phyloP scores from a whole-genome alignment of 2,888 invertebrate genomes.

The Pyrochroa serraticornis region DNA sequence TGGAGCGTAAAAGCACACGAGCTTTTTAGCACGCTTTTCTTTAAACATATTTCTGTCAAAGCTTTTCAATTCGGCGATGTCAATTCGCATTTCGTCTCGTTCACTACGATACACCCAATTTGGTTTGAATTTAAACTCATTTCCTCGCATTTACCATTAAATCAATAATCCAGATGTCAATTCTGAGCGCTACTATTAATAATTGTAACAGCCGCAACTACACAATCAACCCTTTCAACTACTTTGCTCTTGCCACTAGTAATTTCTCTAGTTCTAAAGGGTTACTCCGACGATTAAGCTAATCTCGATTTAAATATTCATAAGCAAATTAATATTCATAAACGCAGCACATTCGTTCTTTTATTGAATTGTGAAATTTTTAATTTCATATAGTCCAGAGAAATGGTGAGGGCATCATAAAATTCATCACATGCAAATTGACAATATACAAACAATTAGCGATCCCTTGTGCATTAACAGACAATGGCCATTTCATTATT shows the following conservation, averaged over 20 bases:
- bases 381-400: conserved; percentile 35
- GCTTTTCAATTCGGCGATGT: conserved; percentile 55
- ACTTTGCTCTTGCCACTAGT: conserved; percentile 7
- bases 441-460: conserved; percentile 59
- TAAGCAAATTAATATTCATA: conserved; percentile 26
- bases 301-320: conserved; percentile 25
- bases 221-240: conserved; percentile 17
- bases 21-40: conserved; percentile 56
- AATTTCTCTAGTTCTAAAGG: conserved; percentile 11
- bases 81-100: conserved; percentile 51
- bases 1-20: conserved; percentile 55
- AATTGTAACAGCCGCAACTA: conserved; percentile 4
- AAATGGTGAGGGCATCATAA: conserved; percentile 40
- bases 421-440: conserved; percentile 58
- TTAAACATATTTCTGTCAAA: conserved; percentile 58
- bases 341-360: conserved; percentile 28
- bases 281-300: conserved; percentile 11
- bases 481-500: conserved; percentile 58
- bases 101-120: conserved; percentile 45
- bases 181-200: conserved; percentile 5
- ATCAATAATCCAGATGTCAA: conserved; percentile 14
- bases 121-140: conserved; percentile 17
- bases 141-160: conserved; percentile 16
- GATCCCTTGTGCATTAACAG: conserved; percentile 54
- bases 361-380: conserved; percentile 44